These are phyloP conservation scores for Formicarius rufipectus DNA, from an alignment of 2,113 vertebrate species.

Conservation along the genomic window DNA sequence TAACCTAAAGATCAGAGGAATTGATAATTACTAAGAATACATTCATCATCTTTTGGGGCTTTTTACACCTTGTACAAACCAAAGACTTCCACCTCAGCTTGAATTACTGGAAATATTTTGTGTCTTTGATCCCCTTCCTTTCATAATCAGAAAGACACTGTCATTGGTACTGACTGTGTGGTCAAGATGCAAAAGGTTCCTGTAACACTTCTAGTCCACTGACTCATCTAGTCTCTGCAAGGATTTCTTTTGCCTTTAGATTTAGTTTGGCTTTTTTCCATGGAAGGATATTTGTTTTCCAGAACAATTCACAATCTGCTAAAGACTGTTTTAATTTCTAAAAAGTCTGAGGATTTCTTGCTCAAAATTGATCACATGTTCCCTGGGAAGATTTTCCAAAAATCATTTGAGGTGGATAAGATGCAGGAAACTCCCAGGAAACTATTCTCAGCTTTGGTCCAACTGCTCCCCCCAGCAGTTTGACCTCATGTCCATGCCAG, in stretches of 20 bases:
- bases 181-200: background rate
- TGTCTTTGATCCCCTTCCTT: background rate
- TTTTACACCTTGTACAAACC: background rate
- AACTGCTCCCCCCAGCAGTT: background rate
- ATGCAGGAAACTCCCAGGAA: background rate
- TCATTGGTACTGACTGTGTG: background rate
- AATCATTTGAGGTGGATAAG: background rate
- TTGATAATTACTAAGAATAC: background rate
- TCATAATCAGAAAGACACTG: background rate
- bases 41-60: background rate
- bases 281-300: background rate
- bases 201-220: background rate
- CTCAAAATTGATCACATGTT: rapidly evolving
- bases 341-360: background rate
- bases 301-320: background rate
- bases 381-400: background rate
- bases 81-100: background rate
- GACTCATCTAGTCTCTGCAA: background rate
- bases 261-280: background rate
- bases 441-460: background rate
- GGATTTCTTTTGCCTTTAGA: background rate
- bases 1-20: background rate
- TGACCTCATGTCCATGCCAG: background rate
- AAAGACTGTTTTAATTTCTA: background rate
- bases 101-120: background rate